Evolutionary conservation across 1,140 invertebrate species (phyloP).

Genomic region (Pararge aegeria): DNA sequence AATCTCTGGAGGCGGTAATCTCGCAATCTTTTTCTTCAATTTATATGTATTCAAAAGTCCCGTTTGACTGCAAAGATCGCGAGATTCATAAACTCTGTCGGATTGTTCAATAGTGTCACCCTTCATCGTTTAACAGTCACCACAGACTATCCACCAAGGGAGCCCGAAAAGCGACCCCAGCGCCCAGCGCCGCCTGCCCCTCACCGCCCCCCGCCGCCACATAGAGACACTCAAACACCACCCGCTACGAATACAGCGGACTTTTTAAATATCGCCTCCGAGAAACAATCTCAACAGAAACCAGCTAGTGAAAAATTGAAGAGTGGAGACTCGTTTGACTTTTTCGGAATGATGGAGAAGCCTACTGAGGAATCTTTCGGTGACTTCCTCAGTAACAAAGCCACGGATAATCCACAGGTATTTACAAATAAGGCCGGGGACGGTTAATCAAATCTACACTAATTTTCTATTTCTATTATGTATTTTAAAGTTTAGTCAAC

Average conservation of each 20-base stretch:
- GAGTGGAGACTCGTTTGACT: slow-evolving; percentile 70
- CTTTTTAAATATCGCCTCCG: slow-evolving; percentile 48
- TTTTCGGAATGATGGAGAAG: slow-evolving; percentile 75
- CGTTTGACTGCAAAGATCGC: no score
- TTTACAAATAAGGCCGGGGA: no score
- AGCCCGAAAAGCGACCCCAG: slow-evolving; percentile 47
- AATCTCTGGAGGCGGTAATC: no score
- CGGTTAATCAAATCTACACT: no score
- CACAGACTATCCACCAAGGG: slow-evolving; percentile 47
- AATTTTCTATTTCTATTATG: no score
- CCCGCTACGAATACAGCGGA: slow-evolving; percentile 43
- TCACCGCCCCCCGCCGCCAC: slow-evolving; percentile 24
- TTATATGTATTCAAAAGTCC: no score
- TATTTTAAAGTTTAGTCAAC: no score
- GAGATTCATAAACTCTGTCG: no score
- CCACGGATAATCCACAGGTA: slow-evolving; percentile 47
- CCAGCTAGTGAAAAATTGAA: slow-evolving; percentile 44
- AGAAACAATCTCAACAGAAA: slow-evolving; percentile 22
- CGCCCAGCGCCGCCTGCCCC: slow-evolving; percentile 42
- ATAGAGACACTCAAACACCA: slow-evolving; percentile 15
- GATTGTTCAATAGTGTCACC: background rate
- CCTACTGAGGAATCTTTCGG: slow-evolving; percentile 66
- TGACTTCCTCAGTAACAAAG: slow-evolving; percentile 64
- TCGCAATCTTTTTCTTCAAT: no score
- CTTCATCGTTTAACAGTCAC: slow-evolving; percentile 43